phyloP scores from a whole-genome alignment of 2,113 vertebrate genomes.

The Andinoacara biseriatus region DNA sequence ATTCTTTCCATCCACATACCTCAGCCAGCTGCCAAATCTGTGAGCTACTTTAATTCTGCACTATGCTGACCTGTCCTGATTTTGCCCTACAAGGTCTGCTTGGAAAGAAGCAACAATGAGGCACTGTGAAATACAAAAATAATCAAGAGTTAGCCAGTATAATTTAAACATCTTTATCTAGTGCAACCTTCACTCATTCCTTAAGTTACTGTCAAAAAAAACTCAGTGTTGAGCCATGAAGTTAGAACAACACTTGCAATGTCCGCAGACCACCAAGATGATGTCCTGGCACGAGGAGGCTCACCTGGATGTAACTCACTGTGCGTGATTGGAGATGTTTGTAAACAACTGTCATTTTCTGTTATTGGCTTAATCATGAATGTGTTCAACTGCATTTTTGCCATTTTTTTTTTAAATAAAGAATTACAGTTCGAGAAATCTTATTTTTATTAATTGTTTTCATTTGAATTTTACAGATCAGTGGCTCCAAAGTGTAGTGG shows the following conservation, averaged over 20 bases:
- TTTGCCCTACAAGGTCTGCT: constrained; percentile 2
- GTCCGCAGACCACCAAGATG: not conserved
- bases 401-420: too few species aligned
- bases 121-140: constrained; percentile 35
- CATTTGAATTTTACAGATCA: too few species aligned
- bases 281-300: not conserved
- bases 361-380: too few species aligned
- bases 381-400: too few species aligned
- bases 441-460: too few species aligned
- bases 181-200: not conserved
- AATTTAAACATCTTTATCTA: not conserved
- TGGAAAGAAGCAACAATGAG: constrained; percentile 32
- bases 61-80: constrained; percentile 41
- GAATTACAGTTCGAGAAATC: too few species aligned
- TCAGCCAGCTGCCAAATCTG: constrained; percentile 13
- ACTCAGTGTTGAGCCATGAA: not conserved
- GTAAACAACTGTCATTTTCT: too few species aligned
- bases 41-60: constrained; percentile 24
- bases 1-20: constrained; percentile 53
- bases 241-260: not conserved
- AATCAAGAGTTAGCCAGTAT: not conserved
- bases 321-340: too few species aligned
- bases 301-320: too few species aligned
- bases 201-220: not conserved
- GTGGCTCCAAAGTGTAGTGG: too few species aligned